Evolutionary conservation across 2,888 invertebrate species (phyloP).

Genomic region (Ptilodon capucinus): DNA sequence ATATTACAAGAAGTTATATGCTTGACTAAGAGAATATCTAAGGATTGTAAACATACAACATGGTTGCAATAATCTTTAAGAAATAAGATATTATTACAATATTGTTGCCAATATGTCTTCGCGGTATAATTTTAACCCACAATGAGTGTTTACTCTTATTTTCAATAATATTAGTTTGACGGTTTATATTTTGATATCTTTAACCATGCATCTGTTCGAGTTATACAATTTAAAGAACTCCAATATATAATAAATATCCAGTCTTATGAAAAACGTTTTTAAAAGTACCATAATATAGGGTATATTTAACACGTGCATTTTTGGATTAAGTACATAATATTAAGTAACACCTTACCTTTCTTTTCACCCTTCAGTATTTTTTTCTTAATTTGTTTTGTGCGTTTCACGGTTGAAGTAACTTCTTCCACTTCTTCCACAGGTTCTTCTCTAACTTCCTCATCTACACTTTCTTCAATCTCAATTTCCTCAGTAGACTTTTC

Average conservation of each 20-base stretch:
- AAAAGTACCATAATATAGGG: too few relatives aligned
- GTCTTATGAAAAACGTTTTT: too few relatives aligned
- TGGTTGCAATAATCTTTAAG: constrained; percentile 6
- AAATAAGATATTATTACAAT: too few relatives aligned
- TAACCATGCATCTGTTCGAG: constrained; percentile 67
- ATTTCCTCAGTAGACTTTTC: constrained; percentile 37
- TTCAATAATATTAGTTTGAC: constrained; percentile 15
- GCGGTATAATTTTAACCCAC: too few relatives aligned
- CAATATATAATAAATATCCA: background rate
- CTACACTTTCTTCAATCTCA: constrained; percentile 19
- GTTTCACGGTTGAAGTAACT: constrained; percentile 23
- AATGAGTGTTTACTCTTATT: too few relatives aligned
- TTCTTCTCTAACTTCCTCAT: constrained; percentile 29
- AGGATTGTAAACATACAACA: too few relatives aligned
- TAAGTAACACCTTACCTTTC: constrained; percentile 38
- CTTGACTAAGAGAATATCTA: background rate
- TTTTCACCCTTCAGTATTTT: constrained; percentile 39
- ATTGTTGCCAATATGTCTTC: too few relatives aligned
- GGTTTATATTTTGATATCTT: constrained; percentile 24
- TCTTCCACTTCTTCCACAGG: constrained; percentile 30
- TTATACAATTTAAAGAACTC: constrained; percentile 13
- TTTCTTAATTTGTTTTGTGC: constrained; percentile 43
- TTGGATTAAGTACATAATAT: background rate
- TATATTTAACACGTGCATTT: too few relatives aligned
- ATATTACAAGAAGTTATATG: background rate